Evolutionary conservation across 1,140 invertebrate genomes (phyloP).

Genomic region (Magallana angulata): DNA sequence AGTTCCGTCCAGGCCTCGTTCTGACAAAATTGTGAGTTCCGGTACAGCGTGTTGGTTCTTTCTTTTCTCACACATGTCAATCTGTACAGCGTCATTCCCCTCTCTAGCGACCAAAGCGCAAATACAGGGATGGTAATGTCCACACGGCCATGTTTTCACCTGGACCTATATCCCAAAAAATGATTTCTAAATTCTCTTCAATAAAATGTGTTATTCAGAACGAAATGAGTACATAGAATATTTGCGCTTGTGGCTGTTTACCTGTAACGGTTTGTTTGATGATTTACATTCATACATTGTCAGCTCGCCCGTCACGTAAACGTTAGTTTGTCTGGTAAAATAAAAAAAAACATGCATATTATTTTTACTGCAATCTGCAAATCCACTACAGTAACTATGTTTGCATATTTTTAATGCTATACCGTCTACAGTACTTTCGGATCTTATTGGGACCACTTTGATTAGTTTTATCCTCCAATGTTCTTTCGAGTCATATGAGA

Average conservation of each 20-base stretch:
- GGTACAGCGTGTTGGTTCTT: slow-evolving; percentile 45
- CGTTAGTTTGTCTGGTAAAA: slow-evolving; percentile 37
- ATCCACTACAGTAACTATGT: too few relatives aligned
- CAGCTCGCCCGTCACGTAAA: slow-evolving; percentile 43
- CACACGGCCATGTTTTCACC: slow-evolving; percentile 54
- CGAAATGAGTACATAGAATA: background rate
- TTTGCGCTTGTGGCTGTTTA: background rate
- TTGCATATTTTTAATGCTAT: too few relatives aligned
- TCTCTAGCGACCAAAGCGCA: slow-evolving; percentile 61
- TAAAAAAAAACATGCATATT: background rate
- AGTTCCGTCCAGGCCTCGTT: slow-evolving; percentile 50
- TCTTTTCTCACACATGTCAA: slow-evolving; percentile 58
- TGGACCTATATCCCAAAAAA: slow-evolving; percentile 44
- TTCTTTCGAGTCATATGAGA: too few relatives aligned
- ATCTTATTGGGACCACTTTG: too few relatives aligned
- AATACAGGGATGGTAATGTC: slow-evolving; percentile 53
- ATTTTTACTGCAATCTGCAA: too few relatives aligned
- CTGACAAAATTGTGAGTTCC: slow-evolving; percentile 50
- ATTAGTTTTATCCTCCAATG: too few relatives aligned
- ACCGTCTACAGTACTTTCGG: too few relatives aligned
- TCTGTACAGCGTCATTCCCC: slow-evolving; percentile 57
- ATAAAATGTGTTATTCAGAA: background rate
- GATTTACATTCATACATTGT: slow-evolving; percentile 31
- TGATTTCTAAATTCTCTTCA: background rate
- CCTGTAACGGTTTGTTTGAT: background rate